phyloP scores from a whole-genome alignment of 2,797 vertebrate species.

The Zenarchopterus dispar region DNA sequence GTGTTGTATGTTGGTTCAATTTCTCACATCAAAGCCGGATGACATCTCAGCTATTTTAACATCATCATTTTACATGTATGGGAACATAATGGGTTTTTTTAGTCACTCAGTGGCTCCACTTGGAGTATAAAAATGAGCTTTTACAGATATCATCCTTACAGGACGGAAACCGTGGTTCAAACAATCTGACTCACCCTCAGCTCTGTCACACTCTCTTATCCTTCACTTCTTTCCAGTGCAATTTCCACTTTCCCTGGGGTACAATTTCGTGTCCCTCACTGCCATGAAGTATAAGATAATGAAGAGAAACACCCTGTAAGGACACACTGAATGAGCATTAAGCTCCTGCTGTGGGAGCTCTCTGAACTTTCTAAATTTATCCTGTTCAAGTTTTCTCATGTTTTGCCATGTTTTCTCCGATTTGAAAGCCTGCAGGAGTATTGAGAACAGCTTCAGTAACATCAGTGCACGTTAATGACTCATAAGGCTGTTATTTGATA shows the following conservation, averaged over 20 bases:
- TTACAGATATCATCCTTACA: slow-evolving; percentile 1
- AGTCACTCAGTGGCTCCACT: background rate
- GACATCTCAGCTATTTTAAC: no score
- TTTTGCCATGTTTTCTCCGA: no score
- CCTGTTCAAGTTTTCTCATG: no score
- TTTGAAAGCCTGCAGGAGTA: no score
- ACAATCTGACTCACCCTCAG: slow-evolving; percentile 11
- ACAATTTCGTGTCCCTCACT: slow-evolving; percentile 29
- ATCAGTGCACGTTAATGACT: no score
- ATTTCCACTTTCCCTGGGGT: slow-evolving; percentile 44
- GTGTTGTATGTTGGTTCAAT: no score
- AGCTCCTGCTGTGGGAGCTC: slow-evolving; percentile 6
- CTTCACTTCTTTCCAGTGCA: slow-evolving; percentile 4
- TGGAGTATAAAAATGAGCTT: background rate
- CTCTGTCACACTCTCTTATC: slow-evolving; percentile 28
- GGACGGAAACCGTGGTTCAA: slow-evolving; percentile 11
- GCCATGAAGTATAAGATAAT: slow-evolving; percentile 11
- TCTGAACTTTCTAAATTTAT: slow-evolving; percentile 24
- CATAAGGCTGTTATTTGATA: no score
- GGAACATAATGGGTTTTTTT: no score
- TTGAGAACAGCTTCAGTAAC: no score
- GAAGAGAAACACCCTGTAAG: slow-evolving; percentile 14
- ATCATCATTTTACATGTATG: no score
- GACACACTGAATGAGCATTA: background rate
- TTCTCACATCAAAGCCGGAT: no score